Percentiles rank a stretch among this genome's conserved stretches.
Evolutionary conservation across 2,797 vertebrate genomes (phyloP).

Genomic region (Falco cherrug): DNA sequence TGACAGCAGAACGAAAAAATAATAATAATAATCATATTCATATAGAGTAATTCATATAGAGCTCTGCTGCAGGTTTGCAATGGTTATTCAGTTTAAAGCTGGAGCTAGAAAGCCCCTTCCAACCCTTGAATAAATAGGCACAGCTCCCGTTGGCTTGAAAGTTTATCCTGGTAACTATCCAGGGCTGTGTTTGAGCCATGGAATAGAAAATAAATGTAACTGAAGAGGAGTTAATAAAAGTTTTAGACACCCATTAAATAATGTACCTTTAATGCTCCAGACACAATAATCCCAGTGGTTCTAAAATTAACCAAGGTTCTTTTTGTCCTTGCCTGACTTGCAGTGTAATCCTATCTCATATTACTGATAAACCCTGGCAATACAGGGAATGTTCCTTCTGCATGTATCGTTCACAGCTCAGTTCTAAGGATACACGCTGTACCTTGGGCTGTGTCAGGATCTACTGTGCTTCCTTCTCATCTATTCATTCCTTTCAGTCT

Average conservation of each 20-base stretch:
- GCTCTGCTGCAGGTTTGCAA: background rate
- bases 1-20: background rate
- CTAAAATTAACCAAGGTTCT: conserved; percentile 34
- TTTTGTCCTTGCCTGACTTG: conserved; percentile 35
- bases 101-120: background rate
- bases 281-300: background rate
- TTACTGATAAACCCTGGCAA: conserved; percentile 35
- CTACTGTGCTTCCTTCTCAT: conserved; percentile 35
- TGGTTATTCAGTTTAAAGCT: background rate
- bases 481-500: conserved; percentile 44
- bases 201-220: conserved; percentile 27
- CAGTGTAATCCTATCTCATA: background rate
- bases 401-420: background rate
- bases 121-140: background rate
- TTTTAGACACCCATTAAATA: conserved; percentile 19
- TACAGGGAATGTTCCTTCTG: background rate
- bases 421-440: conserved; percentile 36
- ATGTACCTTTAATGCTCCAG: background rate
- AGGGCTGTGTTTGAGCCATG: background rate
- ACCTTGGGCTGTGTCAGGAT: conserved; percentile 42
- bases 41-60: background rate
- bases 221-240: background rate
- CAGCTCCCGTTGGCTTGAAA: conserved; percentile 11
- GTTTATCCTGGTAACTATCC: conserved; percentile 23
- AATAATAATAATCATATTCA: background rate